Conservation (phyloP, 2,113 vertebrate genomes). For the Phalacrocorax pelagicus region DNA sequence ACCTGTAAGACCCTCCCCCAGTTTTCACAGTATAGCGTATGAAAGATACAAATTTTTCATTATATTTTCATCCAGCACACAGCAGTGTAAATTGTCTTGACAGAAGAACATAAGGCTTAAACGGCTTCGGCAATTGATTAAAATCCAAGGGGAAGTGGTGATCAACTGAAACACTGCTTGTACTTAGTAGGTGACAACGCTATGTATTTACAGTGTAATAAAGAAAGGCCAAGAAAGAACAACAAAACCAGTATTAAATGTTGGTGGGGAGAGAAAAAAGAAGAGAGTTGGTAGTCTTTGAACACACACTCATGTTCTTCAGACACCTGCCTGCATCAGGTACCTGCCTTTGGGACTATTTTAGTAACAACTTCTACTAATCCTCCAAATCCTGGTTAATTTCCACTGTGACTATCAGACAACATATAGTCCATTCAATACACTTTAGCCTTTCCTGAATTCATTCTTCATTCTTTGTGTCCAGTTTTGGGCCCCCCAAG, state of each 20-base stretch:
- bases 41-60: slow-evolving; percentile 12
- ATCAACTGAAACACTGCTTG: background rate
- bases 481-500: no score
- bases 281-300: background rate
- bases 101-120: background rate
- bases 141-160: background rate
- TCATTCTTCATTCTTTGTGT: background rate
- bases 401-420: background rate
- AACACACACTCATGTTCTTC: background rate
- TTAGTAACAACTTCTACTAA: background rate
- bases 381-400: background rate
- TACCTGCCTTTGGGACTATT: background rate
- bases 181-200: background rate
- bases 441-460: background rate
- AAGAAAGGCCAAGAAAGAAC: background rate
- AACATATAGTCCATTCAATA: background rate
- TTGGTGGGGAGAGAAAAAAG: background rate
- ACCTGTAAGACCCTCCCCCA: background rate
- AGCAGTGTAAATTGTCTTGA: slow-evolving; percentile 27
- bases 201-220: background rate
- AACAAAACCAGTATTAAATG: background rate
- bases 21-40: background rate
- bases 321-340: background rate
- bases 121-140: background rate
- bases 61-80: slow-evolving; percentile 26